Conservation (phyloP, 2,113 vertebrate species). For the Sialia sialis region DNA sequence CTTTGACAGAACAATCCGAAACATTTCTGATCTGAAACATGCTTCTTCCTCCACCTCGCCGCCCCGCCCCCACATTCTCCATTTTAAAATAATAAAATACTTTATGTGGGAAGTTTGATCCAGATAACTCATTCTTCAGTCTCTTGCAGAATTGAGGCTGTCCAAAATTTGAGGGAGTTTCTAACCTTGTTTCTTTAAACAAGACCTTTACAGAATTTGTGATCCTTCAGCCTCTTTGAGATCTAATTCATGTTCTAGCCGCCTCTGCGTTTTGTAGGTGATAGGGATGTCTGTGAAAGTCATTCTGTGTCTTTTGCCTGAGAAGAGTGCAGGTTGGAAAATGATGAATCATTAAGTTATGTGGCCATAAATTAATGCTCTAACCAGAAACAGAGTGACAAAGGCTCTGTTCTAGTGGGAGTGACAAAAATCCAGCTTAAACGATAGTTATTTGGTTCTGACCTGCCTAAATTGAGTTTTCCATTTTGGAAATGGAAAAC, state of each 20-base stretch:
- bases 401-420: background rate
- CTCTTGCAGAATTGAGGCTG: background rate
- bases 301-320: background rate
- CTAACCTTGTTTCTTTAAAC: background rate
- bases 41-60: fast-evolving
- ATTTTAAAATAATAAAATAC: background rate
- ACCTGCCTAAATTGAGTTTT: background rate
- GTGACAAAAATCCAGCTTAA: background rate
- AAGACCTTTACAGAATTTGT: background rate
- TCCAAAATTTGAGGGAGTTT: background rate
- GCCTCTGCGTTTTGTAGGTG: background rate
- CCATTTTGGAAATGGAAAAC: background rate
- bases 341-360: background rate
- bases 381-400: background rate
- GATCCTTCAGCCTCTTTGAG: background rate
- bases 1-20: background rate
- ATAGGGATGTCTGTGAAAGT: background rate
- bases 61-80: fast-evolving
- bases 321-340: background rate
- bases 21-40: background rate
- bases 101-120: background rate
- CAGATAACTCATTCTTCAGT: background rate
- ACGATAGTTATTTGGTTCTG: background rate
- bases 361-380: background rate
- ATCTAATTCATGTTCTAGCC: background rate